Evolutionary conservation across 2,113 vertebrate species (phyloP).

Genomic region (Columba livia): DNA sequence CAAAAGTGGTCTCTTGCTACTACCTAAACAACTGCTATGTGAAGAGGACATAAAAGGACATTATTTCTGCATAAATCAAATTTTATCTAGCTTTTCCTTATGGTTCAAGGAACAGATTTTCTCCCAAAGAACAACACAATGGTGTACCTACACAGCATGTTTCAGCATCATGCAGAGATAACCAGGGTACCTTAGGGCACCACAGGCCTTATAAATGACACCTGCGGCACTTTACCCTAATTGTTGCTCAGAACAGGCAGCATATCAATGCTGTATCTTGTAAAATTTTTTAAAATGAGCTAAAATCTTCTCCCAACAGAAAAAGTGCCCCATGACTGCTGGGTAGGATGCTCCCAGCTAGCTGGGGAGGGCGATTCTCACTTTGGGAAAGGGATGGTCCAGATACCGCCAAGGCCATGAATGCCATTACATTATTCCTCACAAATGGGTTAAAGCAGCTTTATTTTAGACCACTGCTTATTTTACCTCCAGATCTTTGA

Average conservation of each 20-base stretch:
- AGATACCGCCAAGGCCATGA: neutral
- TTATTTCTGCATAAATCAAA: neutral
- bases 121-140: neutral
- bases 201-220: neutral
- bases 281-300: neutral
- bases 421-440: neutral
- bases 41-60: neutral
- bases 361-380: neutral
- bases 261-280: neutral
- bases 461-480: neutral
- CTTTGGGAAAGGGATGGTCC: neutral
- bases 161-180: neutral
- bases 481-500: neutral
- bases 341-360: neutral
- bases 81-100: neutral
- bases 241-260: neutral
- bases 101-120: neutral
- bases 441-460: neutral
- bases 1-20: neutral
- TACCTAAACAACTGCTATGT: neutral
- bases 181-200: neutral
- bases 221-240: neutral
- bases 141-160: neutral
- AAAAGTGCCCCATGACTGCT: neutral
- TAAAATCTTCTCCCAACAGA: neutral